phyloP scores from a whole-genome alignment of 1,140 invertebrate species.

The Caenorhabditis brenneri region DNA sequence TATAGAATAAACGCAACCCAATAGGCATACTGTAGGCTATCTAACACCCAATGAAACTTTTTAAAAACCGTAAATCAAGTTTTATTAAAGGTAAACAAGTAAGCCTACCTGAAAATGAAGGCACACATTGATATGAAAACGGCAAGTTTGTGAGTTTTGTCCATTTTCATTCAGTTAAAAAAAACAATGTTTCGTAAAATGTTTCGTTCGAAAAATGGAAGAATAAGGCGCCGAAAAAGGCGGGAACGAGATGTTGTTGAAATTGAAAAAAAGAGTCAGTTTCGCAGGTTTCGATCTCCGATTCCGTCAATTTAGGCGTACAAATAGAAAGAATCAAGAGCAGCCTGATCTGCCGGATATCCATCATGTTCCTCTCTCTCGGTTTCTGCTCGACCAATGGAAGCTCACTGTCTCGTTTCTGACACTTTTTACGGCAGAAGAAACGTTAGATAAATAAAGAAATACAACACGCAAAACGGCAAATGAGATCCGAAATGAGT shows the following conservation, averaged over 20 bases:
- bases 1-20: too few species aligned
- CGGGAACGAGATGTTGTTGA: slow-evolving; percentile 27
- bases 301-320: slow-evolving; percentile 30
- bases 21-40: too few species aligned
- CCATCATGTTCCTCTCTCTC: neutral
- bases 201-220: neutral
- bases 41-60: too few species aligned
- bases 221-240: slow-evolving; percentile 6
- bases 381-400: too few species aligned
- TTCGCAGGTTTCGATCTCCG: neutral
- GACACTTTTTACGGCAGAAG: slow-evolving; percentile 26
- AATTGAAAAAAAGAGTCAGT: slow-evolving; percentile 23
- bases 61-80: too few species aligned
- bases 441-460: slow-evolving; percentile 12
- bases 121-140: slow-evolving; percentile 26
- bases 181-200: neutral
- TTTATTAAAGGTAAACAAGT: neutral
- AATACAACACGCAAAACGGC: slow-evolving; percentile 25
- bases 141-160: slow-evolving; percentile 9
- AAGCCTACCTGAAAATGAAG: slow-evolving; percentile 9
- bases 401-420: neutral
- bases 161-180: neutral
- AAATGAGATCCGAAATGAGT: neutral
- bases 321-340: neutral
- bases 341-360: slow-evolving; percentile 38